Evolutionary conservation across 2,888 invertebrate species (phyloP).

Genomic region (Chrysolina oricalcia): DNA sequence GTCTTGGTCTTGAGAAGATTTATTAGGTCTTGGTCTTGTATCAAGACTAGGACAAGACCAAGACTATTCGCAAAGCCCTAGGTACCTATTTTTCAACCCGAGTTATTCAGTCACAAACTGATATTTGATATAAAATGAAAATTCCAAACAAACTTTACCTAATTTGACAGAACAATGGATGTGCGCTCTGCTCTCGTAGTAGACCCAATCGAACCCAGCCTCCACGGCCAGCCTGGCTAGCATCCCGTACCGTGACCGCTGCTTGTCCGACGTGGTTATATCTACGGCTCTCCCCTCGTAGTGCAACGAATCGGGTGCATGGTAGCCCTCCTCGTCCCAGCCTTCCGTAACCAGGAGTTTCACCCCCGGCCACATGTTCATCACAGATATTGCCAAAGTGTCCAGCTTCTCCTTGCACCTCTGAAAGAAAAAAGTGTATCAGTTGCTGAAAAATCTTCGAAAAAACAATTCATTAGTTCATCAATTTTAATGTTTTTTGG

Average conservation of each 20-base stretch:
- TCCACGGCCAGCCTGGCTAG: constrained; percentile 95
- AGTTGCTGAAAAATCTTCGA: neutral
- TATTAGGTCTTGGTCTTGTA: too few species aligned
- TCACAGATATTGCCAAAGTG: constrained; percentile 94
- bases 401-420: constrained; percentile 96
- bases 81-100: neutral
- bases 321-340: constrained; percentile 92
- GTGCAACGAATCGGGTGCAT: constrained; percentile 89
- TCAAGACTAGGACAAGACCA: too few species aligned
- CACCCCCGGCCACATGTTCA: constrained; percentile 99
- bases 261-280: constrained; percentile 94
- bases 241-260: constrained; percentile 96
- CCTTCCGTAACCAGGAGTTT: constrained; percentile 94
- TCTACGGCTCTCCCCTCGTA: constrained; percentile 98
- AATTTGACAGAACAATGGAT: constrained; percentile 98
- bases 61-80: too few species aligned
- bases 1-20: too few species aligned
- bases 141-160: constrained; percentile 75
- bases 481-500: neutral
- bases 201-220: constrained; percentile 99
- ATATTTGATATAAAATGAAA: too few species aligned
- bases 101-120: neutral
- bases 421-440: constrained; percentile 77
- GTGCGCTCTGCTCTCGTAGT: constrained; percentile 94
- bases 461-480: neutral